phyloP scores from a whole-genome alignment of 2,113 vertebrate genomes.

The Chiloscyllium plagiosum region DNA sequence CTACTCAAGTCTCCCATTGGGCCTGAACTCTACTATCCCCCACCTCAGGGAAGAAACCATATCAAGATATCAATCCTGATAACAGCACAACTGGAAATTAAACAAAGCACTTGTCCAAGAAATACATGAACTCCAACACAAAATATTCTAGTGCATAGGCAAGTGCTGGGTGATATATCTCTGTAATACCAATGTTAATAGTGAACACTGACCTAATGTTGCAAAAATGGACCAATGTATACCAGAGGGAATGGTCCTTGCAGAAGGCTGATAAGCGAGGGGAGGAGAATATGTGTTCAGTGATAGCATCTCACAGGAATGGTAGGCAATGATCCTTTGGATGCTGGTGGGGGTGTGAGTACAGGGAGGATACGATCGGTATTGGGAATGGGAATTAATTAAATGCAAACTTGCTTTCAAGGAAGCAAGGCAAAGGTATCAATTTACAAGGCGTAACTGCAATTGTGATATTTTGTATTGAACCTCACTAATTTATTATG shows the following conservation, averaged over 20 bases:
- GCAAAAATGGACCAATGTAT: neutral
- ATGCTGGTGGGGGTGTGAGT: too few relatives aligned
- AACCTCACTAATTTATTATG: neutral
- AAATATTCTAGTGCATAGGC: neutral
- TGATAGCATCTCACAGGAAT: too few relatives aligned
- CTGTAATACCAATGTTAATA: neutral
- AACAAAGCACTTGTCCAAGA: neutral
- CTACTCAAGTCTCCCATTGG: neutral
- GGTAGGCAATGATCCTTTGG: too few relatives aligned
- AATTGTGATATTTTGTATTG: neutral
- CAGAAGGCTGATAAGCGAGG: too few relatives aligned
- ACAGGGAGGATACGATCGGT: too few relatives aligned
- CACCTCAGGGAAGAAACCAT: neutral
- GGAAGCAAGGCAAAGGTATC: neutral
- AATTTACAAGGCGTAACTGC: neutral
- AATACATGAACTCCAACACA: neutral
- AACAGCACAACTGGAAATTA: neutral
- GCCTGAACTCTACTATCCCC: neutral
- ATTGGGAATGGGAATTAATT: neutral
- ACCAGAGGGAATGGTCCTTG: too few relatives aligned
- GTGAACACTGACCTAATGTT: neutral
- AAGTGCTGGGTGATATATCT: neutral
- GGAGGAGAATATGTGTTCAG: too few relatives aligned
- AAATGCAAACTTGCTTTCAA: neutral
- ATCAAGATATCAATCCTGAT: neutral